Evolutionary conservation across 1,140 invertebrate species (phyloP), one percentile per base, ranked within the genome.

Genomic region (Coptotermes formosanus): DNA sequence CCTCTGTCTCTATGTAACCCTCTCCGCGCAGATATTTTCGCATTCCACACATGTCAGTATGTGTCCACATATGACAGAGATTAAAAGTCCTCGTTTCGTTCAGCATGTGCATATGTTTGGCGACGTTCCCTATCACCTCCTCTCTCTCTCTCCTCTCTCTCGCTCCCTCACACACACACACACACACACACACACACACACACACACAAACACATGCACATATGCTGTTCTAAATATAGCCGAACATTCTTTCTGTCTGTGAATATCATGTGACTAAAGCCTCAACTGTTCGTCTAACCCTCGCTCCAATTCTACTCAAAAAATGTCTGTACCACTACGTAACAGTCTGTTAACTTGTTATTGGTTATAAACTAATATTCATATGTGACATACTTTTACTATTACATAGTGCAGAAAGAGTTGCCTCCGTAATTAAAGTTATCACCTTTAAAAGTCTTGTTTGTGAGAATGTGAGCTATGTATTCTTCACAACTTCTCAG

Each of bases 41-140:
- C 64, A 75, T 75, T 75, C 64, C 64, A n/a, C 64, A 75, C 64
- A 75, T 75, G 64, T 75, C 64, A 75, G 64, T 75, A n/a, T 75
- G 64, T 75, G 64, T 75, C 64, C 64, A 75, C 64, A 75, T 75
- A 75, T 75, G 64, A 75, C 64, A 75, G 64, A 75, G 64, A 75
- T 75, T 75, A 75, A 64, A 75, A 75, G 64, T 75, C 25, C 64
- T 30, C 64, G 64, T 30, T 75, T 75, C 64, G 25, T 75, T 75
- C 64, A 75, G n/a, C 64, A 75, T 75, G 64, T 30, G 64, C 64
- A 30, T 75, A 30, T 75, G 64, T 75, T 75, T 30, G 64, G 64
- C n/a, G 64, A 75, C 64, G 64, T 75, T 55, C 19, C 64, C 64
- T 25, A 30, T 75, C 64, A 75, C 64, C 64, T 16, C 25, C 14